Conservation (phyloP, 2,888 invertebrate genomes). For the Apoda limacodes region DNA sequence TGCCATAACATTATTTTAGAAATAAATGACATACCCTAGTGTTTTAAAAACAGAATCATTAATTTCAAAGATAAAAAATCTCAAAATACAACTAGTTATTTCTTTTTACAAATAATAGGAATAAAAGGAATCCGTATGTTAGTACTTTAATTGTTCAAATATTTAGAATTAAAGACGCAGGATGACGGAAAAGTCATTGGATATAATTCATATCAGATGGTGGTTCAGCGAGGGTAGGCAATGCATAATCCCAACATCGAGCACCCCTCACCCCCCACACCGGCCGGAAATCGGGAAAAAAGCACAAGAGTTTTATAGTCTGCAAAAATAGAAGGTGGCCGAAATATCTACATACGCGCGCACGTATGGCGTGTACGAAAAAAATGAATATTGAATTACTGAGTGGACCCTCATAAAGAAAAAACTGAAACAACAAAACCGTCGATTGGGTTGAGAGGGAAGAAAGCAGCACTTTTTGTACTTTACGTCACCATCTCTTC, state of each 20-base stretch:
- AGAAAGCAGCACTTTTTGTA: slow-evolving; percentile 8
- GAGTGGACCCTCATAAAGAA: slow-evolving; percentile 63
- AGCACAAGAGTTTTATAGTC: slow-evolving; percentile 67
- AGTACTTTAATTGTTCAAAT: no score
- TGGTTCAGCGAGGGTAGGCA: slow-evolving; percentile 66
- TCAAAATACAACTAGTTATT: no score
- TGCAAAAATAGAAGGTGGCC: slow-evolving; percentile 64
- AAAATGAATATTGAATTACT: slow-evolving; percentile 65
- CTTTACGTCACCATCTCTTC: no score
- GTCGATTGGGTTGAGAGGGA: no score
- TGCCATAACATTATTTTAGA: no score
- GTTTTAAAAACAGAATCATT: no score
- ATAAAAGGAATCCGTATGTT: no score
- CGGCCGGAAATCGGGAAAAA: slow-evolving; percentile 53
- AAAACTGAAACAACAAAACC: slow-evolving; percentile 54
- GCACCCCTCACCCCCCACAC: slow-evolving; percentile 46
- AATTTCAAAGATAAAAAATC: no score
- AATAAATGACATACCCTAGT: no score
- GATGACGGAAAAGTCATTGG: slow-evolving; percentile 63
- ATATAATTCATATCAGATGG: slow-evolving; percentile 69
- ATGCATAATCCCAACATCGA: slow-evolving; percentile 70
- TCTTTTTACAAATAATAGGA: no score
- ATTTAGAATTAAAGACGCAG: slow-evolving; percentile 60
- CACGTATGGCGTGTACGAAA: slow-evolving; percentile 47
- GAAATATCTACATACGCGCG: slow-evolving; percentile 68